These are phyloP conservation scores for Protobothrops flavoviridis DNA, from an alignment of 2,113 vertebrate genomes.

Conservation along the genomic window DNA sequence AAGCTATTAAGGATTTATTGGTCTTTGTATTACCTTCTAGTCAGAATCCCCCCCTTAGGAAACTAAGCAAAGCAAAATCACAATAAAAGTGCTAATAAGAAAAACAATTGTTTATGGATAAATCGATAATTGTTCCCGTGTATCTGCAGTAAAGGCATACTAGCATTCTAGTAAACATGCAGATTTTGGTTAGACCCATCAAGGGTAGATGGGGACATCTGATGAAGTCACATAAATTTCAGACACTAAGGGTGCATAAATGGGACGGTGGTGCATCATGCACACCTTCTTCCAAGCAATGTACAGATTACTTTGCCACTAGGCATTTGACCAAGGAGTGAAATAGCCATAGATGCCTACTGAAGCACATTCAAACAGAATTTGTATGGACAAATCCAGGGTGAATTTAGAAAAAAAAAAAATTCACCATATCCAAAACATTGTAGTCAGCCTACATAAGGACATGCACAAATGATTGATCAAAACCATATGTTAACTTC, in stretches of 20 bases:
- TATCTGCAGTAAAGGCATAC: neutral
- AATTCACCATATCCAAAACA: neutral
- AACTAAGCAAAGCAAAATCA: neutral
- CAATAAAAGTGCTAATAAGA: neutral
- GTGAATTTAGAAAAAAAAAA: neutral
- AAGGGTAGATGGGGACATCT: neutral
- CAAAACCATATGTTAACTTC: neutral
- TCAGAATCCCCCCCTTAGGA: neutral
- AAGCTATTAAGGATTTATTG: neutral
- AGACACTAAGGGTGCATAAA: neutral
- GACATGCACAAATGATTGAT: neutral
- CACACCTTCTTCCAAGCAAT: neutral
- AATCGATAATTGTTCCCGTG: neutral
- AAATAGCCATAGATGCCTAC: neutral
- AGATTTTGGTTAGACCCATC: neutral
- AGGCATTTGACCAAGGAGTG: neutral
- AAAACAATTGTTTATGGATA: neutral
- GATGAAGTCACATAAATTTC: neutral
- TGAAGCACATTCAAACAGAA: neutral
- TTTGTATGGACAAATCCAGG: neutral
- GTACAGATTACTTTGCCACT: neutral
- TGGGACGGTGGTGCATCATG: fast-evolving
- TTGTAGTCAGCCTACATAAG: neutral
- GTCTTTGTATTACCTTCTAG: neutral
- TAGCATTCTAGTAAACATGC: neutral